Conservation (phyloP, 2,888 invertebrate genomes). For the Drosophila eohydei region DNA sequence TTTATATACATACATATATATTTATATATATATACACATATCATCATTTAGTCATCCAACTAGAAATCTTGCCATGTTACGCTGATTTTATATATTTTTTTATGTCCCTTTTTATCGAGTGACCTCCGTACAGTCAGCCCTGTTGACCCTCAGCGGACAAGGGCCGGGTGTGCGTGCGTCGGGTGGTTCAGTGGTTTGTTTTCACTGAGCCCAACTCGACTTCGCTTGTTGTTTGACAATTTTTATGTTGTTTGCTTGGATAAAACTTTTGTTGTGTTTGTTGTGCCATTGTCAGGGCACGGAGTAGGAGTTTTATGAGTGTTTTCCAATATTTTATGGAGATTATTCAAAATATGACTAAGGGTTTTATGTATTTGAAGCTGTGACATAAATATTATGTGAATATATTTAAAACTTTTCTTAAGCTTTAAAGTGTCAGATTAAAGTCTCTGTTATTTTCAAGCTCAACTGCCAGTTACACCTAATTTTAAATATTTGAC, state of each 20-base stretch:
- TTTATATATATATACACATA: constrained; percentile 2
- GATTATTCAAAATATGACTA: background rate
- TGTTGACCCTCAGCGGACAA: constrained; percentile 67
- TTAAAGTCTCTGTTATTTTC: background rate
- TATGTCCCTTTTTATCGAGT: constrained; percentile 57
- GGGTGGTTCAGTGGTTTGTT: constrained; percentile 22
- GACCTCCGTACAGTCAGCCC: constrained; percentile 58
- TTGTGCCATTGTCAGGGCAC: constrained; percentile 13
- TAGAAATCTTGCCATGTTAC: constrained; percentile 37
- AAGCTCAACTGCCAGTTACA: too few relatives aligned
- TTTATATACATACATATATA: background rate
- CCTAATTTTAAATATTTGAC: background rate
- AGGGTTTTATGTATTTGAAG: background rate
- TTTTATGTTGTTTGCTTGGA: constrained; percentile 56
- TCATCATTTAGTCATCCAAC: constrained; percentile 54
- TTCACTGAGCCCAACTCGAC: constrained; percentile 21
- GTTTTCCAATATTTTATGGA: constrained; percentile 38
- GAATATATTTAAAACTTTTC: background rate
- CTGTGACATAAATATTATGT: background rate
- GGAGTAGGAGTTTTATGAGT: constrained; percentile 4
- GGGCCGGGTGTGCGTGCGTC: constrained; percentile 1
- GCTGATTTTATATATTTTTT: constrained; percentile 58
- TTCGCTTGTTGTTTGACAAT: constrained; percentile 45
- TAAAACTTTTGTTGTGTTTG: constrained; percentile 46
- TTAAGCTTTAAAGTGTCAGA: background rate